Evolutionary conservation across 2,113 vertebrate species (phyloP).

Genomic region (Raja brachyura): DNA sequence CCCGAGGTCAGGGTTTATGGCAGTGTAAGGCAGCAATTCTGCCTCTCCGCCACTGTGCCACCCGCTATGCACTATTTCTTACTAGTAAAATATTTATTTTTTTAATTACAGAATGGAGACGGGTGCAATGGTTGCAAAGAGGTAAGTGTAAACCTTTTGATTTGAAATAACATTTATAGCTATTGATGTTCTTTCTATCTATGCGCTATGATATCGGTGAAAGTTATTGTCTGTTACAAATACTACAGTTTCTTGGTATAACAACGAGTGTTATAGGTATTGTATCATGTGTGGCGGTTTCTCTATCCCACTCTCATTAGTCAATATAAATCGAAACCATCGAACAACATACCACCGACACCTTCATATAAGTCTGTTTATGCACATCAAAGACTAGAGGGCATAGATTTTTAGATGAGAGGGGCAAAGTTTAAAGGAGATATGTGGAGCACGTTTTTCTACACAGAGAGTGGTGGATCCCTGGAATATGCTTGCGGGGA

Average conservation of each 20-base stretch:
- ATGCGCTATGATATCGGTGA: not conserved
- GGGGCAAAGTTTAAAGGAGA: no score
- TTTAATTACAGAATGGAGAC: not conserved
- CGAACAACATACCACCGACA: not conserved
- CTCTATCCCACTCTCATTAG: not conserved
- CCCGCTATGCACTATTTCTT: not conserved
- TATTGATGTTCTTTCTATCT: not conserved
- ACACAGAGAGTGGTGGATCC: no score
- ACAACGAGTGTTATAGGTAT: not conserved
- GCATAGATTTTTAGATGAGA: no score
- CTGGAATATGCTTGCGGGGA: no score
- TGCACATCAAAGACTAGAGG: not conserved
- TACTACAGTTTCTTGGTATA: not conserved
- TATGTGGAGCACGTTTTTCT: no score
- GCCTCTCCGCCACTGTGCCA: no score
- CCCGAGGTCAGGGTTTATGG: no score
- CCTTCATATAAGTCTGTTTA: not conserved
- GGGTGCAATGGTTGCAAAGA: not conserved
- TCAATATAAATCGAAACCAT: not conserved
- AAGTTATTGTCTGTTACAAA: not conserved
- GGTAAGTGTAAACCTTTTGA: not conserved
- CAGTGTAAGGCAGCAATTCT: no score
- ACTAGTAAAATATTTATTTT: not conserved
- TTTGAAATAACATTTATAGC: not conserved
- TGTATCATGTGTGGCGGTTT: not conserved